Base-by-base conservation (phyloP, 2,888 invertebrate genomes). In the Drosophila tripunctata region DNA sequence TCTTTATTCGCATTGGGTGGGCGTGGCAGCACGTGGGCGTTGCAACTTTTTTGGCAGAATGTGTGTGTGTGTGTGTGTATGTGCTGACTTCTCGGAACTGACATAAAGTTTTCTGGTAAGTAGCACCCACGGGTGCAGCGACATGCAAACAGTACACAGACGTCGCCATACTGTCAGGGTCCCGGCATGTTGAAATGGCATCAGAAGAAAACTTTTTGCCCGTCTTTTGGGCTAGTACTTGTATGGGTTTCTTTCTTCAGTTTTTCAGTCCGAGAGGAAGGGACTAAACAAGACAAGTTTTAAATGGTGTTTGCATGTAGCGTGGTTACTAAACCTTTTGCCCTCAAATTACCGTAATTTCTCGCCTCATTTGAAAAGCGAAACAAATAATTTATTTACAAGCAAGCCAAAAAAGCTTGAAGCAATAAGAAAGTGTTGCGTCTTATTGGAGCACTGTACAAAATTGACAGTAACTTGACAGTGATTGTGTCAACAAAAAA, bases 271-370 rank as follows among this genome's bases (percentile, higher is more conserved):
- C 1, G 7, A 5, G 6, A 19, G 2, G 4, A 5, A 44, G 10
- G 5, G 27, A 17, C 22, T 17, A 17, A 35, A 44, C 38, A 60
- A 45, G 67, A 75, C 74, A 87, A 85, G 80, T 88, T 88, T 87
- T 87, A 85, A 89, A 89, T 87, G 81, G 77, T 82, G 86, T 88
- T 88, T 89, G 87, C 88, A 88, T 88, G 88, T 88, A 75, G 62
- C 71, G 69, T 60, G 78, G 75, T 64, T 75, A 60, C 55, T 44
- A 44, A 43, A 33, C 61, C 30, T 40, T 36, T 22, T 33, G 38
- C 44, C 27, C 41, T 22, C 40, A 73, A 75, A 67, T 68, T 68
- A 65, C 64, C 57, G 44, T 77, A 58, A 77, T 68, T 77, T 69
- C 31, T 17, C 64, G 80, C 75, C 81, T 65, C 77, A 70, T 73